Evolutionary conservation across 2,113 vertebrate genomes (phyloP), one percentile per base, ranked within the genome.

Genomic region (Chloropsis hardwickii): DNA sequence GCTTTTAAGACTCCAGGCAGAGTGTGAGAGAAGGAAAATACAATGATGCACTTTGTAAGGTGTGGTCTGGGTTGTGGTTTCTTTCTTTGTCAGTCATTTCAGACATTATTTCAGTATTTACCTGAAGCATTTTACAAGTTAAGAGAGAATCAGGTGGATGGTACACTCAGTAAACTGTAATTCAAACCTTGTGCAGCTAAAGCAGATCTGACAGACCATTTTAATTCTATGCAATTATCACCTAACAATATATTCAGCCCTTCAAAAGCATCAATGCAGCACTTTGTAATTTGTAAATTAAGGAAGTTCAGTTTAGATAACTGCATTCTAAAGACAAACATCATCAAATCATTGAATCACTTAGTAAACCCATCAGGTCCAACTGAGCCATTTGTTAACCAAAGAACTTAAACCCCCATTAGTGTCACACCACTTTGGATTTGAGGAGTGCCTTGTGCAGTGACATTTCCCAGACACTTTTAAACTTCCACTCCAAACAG

Each of bases 251-350:
- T 1, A 82, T 33, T 40, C 31, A 37, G 62, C 27, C 56, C 66
- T 83, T 96, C 69, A 88, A 95, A 88, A 91, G 57, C 62, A 90
- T 70, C 78, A 61, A 57, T 39, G 50, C 50, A 82, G n/a, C 73
- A 67, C 84, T 72, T 81, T 2, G 48, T 48, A 50, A 72, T 69
- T 40, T 42, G 39, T 67, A 67, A 85, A 93, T 69, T 29, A 81
- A 57, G 14, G 39, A 81, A 81, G 13, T 67, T 71, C 29, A 35
- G 50, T 87, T 87, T 66, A 85, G 94, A 58, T 74, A 87, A 91
- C 31, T 79, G 47, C 47, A 66, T 79, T 84, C 80, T 80, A 53
- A 93, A 80, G 58, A 83, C 40, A 90, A 86, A 72, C 28, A 80
- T 16, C 76, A 82, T 31, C 79, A 53, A 60, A 60, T 60, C 45